These are phyloP conservation scores for Liasis olivaceus DNA, from an alignment of 2,797 vertebrate genomes.

Conservation along the genomic window DNA sequence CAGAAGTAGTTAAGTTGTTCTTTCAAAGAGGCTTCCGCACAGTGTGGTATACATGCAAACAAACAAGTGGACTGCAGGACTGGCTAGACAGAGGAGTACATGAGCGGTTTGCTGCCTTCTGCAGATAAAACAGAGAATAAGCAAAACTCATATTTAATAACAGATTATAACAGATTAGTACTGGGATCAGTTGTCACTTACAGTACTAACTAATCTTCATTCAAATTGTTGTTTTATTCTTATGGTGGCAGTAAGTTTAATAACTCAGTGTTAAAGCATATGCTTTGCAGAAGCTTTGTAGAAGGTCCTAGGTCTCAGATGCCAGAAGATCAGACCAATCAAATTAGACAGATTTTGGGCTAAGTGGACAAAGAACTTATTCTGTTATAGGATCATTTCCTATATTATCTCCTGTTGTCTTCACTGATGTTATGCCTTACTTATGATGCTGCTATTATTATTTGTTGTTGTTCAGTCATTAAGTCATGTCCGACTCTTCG, in stretches of 20 bases:
- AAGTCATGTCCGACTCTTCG: no score
- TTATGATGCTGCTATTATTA: not conserved
- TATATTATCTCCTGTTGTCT: not conserved
- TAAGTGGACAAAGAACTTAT: not conserved
- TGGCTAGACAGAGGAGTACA: not conserved
- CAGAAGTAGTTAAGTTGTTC: not conserved
- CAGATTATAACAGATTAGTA: not conserved
- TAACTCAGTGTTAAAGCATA: not conserved
- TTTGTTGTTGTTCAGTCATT: no score
- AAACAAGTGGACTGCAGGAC: not conserved
- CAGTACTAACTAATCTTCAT: not conserved
- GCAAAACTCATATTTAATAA: not conserved
- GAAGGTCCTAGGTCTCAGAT: not conserved
- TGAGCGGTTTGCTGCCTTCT: not conserved
- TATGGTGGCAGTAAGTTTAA: not conserved
- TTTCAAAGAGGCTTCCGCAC: not conserved
- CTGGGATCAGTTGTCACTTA: not conserved
- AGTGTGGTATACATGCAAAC: not conserved
- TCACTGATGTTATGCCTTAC: not conserved
- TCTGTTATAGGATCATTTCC: not conserved
- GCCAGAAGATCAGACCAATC: no score
- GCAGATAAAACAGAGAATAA: not conserved
- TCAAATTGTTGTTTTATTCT: not conserved
- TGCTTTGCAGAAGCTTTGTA: not conserved
- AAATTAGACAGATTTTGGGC: not conserved